Percentiles rank a stretch among this genome's conserved stretches.
phyloP scores from a whole-genome alignment of 2,113 vertebrate genomes.

The Emydocephalus ijimae region DNA sequence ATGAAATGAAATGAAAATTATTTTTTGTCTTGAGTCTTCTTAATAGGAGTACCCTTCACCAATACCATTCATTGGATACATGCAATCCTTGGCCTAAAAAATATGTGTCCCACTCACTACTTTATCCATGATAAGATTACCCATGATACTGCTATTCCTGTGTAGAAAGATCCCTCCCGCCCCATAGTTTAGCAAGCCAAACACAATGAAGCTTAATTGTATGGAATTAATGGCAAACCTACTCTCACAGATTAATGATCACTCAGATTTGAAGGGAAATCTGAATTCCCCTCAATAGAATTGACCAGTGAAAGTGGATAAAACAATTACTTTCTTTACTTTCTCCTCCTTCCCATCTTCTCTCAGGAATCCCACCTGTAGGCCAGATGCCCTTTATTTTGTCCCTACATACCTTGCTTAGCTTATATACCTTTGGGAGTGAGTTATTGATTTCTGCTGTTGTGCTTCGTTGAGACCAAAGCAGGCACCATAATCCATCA shows the following conservation, averaged over 20 bases:
- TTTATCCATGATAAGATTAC: neutral
- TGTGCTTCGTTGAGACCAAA: constrained; percentile 23
- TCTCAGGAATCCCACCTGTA: neutral
- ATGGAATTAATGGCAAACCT: neutral
- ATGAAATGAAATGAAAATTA: neutral
- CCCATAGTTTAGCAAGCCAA: neutral
- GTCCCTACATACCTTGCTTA: neutral
- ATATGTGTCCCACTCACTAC: neutral
- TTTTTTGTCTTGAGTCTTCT: neutral
- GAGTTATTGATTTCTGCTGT: constrained; percentile 2
- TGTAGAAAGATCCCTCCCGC: neutral
- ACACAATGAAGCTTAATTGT: neutral
- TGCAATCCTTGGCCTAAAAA: neutral
- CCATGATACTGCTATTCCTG: neutral
- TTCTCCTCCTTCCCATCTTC: neutral
- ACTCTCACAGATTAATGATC: neutral
- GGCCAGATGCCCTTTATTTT: neutral
- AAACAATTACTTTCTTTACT: neutral
- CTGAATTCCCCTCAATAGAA: neutral
- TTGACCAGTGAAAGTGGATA: neutral
- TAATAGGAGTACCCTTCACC: neutral
- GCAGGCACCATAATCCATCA: constrained; percentile 17
- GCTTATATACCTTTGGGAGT: neutral
- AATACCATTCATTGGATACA: neutral
- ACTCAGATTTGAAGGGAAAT: constrained; percentile 2